phyloP scores from a whole-genome alignment of 2,888 invertebrate genomes.

The Dioctria rufipes region DNA sequence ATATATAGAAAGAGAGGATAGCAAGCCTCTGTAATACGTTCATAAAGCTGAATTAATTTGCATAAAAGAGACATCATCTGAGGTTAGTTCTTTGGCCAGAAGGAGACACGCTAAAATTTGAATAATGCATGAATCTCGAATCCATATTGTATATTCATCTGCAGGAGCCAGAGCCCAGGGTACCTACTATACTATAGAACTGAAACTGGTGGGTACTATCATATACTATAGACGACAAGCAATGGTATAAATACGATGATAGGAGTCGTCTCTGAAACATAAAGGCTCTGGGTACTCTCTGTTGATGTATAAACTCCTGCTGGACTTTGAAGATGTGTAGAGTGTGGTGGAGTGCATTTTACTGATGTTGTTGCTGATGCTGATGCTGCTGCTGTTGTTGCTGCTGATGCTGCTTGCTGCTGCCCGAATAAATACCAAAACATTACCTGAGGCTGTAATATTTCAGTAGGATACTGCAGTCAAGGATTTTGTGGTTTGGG shows the following conservation, averaged over 20 bases:
- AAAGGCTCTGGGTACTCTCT: neutral
- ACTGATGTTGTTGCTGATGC: neutral
- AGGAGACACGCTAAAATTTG: slow-evolving; percentile 33
- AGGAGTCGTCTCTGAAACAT: no score
- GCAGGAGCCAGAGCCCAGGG: neutral
- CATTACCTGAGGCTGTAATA: slow-evolving; percentile 55
- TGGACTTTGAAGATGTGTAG: neutral
- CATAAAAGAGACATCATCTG: slow-evolving; percentile 56
- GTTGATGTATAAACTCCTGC: neutral
- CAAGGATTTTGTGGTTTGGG: neutral
- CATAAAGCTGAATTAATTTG: slow-evolving; percentile 45
- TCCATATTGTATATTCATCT: slow-evolving; percentile 32
- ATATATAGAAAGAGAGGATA: neutral
- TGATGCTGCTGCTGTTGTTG: no score
- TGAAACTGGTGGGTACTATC: neutral
- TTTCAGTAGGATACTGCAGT: slow-evolving; percentile 37
- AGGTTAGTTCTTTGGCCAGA: slow-evolving; percentile 24
- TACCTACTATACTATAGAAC: no score
- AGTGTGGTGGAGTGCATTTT: neutral
- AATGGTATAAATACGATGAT: neutral
- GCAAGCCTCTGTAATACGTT: slow-evolving; percentile 19
- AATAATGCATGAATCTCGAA: slow-evolving; percentile 20
- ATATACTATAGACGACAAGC: neutral
- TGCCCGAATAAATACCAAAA: slow-evolving; percentile 54
- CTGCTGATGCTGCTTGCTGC: slow-evolving; percentile 17